Evolutionary conservation across 2,888 invertebrate genomes (phyloP).

Genomic region (Xestobium rufovillosum): DNA sequence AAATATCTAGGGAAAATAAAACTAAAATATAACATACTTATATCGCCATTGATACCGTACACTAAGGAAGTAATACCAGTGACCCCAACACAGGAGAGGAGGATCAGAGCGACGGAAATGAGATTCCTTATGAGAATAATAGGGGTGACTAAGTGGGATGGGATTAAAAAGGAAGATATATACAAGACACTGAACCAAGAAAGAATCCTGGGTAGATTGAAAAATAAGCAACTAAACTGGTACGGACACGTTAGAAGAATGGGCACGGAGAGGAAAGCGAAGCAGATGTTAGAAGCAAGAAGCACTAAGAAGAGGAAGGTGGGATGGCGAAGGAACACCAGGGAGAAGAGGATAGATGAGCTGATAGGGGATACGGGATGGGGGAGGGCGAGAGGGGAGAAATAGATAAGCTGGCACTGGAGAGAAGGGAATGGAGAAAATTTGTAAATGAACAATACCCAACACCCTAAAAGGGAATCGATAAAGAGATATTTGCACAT

Average conservation of each 20-base stretch:
- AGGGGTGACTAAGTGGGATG: not conserved
- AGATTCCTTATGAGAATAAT: not conserved
- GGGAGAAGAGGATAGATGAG: too few relatives aligned
- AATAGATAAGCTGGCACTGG: too few relatives aligned
- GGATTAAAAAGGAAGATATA: not conserved
- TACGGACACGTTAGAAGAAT: conserved; percentile 1
- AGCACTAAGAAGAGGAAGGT: conserved; percentile 1
- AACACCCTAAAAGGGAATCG: too few relatives aligned
- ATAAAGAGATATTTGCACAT: too few relatives aligned
- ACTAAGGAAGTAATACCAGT: not conserved
- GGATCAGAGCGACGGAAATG: not conserved
- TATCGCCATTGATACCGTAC: too few relatives aligned
- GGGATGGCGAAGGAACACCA: not conserved
- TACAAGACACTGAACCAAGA: not conserved
- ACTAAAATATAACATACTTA: too few relatives aligned
- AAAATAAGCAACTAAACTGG: not conserved
- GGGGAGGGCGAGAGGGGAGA: too few relatives aligned
- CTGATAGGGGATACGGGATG: too few relatives aligned
- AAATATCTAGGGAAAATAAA: not conserved
- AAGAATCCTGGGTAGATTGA: not conserved
- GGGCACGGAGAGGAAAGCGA: conserved; percentile 1
- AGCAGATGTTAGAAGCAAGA: conserved; percentile 3
- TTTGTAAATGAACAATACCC: too few relatives aligned
- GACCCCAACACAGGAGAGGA: not conserved
- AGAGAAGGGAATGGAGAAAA: too few relatives aligned